These are phyloP conservation scores for Balearica regulorum DNA, from an alignment of 2,797 vertebrate species.

Conservation along the genomic window DNA sequence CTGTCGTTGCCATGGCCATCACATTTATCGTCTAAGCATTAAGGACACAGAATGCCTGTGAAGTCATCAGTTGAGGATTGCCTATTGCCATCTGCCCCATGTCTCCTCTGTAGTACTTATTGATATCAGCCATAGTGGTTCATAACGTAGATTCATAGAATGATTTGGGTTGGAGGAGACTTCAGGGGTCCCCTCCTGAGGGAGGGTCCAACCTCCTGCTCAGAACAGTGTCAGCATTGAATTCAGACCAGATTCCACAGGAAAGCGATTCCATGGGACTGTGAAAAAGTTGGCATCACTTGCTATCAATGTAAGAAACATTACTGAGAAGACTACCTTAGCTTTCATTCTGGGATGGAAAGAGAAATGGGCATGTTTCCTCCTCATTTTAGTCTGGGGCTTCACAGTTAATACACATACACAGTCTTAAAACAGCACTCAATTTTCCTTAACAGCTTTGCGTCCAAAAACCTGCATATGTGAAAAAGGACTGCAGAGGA, in stretches of 20 bases:
- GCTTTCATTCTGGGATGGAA: not conserved
- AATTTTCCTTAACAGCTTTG: conserved; percentile 77
- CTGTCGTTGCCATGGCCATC: not conserved
- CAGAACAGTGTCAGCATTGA: not conserved
- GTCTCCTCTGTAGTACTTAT: not conserved
- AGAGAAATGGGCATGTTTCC: not conserved
- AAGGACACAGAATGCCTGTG: not conserved
- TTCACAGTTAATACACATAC: not conserved
- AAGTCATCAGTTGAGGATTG: not conserved
- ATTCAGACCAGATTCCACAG: not conserved
- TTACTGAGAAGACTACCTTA: not conserved
- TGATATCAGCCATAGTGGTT: not conserved
- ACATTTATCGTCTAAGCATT: not conserved
- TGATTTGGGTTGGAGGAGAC: not conserved
- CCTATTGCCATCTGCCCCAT: not conserved
- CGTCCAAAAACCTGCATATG: conserved; percentile 96
- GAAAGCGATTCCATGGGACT: not conserved
- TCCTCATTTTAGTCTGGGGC: not conserved
- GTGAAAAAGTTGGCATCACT: not conserved
- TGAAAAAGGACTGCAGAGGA: conserved; percentile 78
- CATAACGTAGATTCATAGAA: not conserved
- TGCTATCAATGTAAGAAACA: not conserved
- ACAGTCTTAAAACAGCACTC: not conserved
- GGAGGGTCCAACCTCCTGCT: not conserved
- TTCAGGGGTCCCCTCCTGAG: not conserved